These are phyloP conservation scores for Cantharis rustica DNA, from an alignment of 2,888 invertebrate genomes.

Conservation along the genomic window DNA sequence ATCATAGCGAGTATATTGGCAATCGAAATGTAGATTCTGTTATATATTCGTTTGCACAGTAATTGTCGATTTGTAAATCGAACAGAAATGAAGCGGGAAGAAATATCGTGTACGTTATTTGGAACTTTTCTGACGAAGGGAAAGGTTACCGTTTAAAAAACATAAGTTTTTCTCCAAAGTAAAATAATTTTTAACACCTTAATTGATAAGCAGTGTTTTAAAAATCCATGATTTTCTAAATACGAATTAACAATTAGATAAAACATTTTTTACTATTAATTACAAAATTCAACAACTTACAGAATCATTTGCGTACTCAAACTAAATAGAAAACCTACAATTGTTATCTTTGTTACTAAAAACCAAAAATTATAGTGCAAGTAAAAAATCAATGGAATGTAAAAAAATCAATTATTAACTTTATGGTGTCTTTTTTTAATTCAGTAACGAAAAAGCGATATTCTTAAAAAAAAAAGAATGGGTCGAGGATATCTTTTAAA, in stretches of 20 bases:
- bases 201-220: background rate
- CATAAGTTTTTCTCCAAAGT: background rate
- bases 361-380: background rate
- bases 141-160: background rate
- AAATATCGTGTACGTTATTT: too few species aligned
- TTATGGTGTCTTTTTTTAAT: too few species aligned
- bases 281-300: background rate
- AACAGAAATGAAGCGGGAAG: too few species aligned
- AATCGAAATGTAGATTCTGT: too few species aligned
- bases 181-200: background rate
- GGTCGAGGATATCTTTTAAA: background rate
- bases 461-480: background rate
- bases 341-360: background rate
- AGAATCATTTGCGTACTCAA: background rate
- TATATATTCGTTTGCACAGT: too few species aligned
- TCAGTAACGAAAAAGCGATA: too few species aligned
- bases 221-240: background rate
- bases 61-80: too few species aligned
- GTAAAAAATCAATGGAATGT: background rate
- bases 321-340: background rate
- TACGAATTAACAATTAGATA: background rate
- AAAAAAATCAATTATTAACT: too few species aligned
- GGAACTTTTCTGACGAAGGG: too few species aligned
- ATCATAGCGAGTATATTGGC: too few species aligned
- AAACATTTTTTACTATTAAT: background rate